phyloP scores from a whole-genome alignment of 2,113 vertebrate genomes.

The Sander vitreus region DNA sequence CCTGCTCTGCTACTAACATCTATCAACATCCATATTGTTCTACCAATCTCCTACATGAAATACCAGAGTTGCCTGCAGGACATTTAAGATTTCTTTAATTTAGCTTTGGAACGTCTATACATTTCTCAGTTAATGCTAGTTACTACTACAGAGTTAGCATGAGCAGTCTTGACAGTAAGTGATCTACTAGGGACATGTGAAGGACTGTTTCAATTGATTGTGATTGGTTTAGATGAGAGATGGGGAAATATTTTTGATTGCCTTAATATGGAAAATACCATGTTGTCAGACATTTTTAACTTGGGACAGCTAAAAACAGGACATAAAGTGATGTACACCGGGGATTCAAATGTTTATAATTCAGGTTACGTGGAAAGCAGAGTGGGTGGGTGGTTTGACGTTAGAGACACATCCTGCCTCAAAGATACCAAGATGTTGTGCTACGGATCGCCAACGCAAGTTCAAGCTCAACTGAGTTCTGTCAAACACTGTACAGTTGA shows the following conservation, averaged over 20 bases:
- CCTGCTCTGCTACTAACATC: background rate
- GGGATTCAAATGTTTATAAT: slow-evolving; percentile 38
- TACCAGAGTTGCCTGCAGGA: background rate
- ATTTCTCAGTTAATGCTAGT: background rate
- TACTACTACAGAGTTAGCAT: background rate
- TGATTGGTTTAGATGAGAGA: background rate
- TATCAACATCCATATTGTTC: background rate
- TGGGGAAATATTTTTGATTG: background rate
- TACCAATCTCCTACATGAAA: background rate
- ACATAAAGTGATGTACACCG: background rate
- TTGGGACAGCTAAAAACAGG: slow-evolving; percentile 5
- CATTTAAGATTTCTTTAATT: background rate
- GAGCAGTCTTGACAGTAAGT: background rate
- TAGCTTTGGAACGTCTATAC: background rate
- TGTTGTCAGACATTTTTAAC: slow-evolving; percentile 8
- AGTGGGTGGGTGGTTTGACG: slow-evolving; percentile 71
- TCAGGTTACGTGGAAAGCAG: slow-evolving; percentile 63
- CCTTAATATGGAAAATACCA: background rate
- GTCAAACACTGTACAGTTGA: background rate
- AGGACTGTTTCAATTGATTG: background rate
- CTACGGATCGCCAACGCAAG: slow-evolving; percentile 53
- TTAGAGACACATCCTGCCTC: slow-evolving; percentile 69
- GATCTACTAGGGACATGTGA: background rate
- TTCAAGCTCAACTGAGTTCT: slow-evolving; percentile 25
- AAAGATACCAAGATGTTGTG: background rate